These are phyloP conservation scores for Miniopterus natalensis DNA, from an alignment of 2,113 vertebrate species.

Conservation along the genomic window DNA sequence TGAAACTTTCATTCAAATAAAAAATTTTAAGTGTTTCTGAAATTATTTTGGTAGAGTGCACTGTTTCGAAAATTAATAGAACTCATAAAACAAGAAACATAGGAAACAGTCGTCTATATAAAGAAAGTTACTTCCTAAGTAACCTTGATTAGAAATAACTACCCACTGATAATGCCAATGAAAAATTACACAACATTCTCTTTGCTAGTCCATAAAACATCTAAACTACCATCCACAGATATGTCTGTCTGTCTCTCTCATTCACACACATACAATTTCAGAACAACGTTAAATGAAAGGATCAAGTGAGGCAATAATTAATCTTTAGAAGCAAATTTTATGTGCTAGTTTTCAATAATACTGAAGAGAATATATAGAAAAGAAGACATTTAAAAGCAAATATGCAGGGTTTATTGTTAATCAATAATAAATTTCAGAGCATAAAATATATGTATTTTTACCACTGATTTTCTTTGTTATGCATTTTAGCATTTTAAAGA, in stretches of 20 bases:
- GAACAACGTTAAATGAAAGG: slow-evolving; percentile 13
- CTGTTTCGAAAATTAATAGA: slow-evolving; percentile 5
- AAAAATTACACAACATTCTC: background rate
- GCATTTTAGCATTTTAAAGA: background rate
- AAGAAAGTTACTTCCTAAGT: background rate
- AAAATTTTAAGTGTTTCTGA: slow-evolving; percentile 29
- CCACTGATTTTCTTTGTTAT: slow-evolving; percentile 22
- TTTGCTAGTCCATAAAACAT: background rate
- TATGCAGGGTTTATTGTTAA: background rate
- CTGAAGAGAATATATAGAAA: background rate
- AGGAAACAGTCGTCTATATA: background rate
- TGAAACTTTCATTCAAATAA: slow-evolving; percentile 58
- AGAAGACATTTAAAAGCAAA: slow-evolving; percentile 49
- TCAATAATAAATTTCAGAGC: slow-evolving; percentile 24
- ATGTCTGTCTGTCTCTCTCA: background rate
- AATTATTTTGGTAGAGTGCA: background rate
- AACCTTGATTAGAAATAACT: slow-evolving; percentile 3
- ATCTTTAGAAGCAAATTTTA: slow-evolving; percentile 38
- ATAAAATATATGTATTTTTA: slow-evolving; percentile 16
- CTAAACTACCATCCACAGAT: background rate
- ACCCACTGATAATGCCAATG: background rate
- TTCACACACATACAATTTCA: background rate
- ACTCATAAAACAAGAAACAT: background rate
- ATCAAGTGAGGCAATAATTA: slow-evolving; percentile 28
- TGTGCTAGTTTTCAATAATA: background rate